Evolutionary conservation across 2,797 vertebrate species (phyloP).

Genomic region (Eleutherodactylus coqui): DNA sequence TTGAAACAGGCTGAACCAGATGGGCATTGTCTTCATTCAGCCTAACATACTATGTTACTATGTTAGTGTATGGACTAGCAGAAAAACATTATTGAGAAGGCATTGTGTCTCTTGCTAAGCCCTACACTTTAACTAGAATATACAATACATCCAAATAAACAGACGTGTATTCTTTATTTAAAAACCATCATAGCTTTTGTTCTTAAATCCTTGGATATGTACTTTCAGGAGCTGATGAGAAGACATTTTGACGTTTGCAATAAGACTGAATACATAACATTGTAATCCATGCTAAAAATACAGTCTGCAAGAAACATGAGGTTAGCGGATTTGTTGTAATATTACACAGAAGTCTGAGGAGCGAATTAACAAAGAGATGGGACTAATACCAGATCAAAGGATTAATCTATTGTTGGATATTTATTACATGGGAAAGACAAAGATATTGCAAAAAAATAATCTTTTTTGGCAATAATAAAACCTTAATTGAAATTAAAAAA

Average conservation of each 20-base stretch:
- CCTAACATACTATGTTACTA: too few species aligned
- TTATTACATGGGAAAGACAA: slow-evolving; percentile 10
- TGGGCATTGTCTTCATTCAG: too few species aligned
- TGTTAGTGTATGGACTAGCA: not conserved
- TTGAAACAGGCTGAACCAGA: too few species aligned
- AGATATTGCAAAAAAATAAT: not conserved
- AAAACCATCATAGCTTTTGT: not conserved
- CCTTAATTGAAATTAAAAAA: not conserved
- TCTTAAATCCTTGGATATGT: not conserved
- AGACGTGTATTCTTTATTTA: not conserved
- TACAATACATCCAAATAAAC: not conserved
- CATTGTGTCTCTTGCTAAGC: not conserved
- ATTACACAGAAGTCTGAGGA: slow-evolving; percentile 15
- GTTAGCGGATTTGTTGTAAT: slow-evolving; percentile 36
- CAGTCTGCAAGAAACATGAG: slow-evolving; percentile 22
- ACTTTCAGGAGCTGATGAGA: not conserved
- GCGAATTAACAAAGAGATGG: slow-evolving; percentile 28
- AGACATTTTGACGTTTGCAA: not conserved
- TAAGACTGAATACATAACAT: slow-evolving; percentile 28
- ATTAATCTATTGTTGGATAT: slow-evolving; percentile 27
- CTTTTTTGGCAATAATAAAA: not conserved
- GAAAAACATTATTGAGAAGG: not conserved
- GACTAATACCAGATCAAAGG: slow-evolving; percentile 31
- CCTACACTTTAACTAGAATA: not conserved
- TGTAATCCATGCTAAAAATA: slow-evolving; percentile 49